Evolutionary conservation across 2,113 vertebrate species (phyloP).

Genomic region (Grammomys dolichurus): DNA sequence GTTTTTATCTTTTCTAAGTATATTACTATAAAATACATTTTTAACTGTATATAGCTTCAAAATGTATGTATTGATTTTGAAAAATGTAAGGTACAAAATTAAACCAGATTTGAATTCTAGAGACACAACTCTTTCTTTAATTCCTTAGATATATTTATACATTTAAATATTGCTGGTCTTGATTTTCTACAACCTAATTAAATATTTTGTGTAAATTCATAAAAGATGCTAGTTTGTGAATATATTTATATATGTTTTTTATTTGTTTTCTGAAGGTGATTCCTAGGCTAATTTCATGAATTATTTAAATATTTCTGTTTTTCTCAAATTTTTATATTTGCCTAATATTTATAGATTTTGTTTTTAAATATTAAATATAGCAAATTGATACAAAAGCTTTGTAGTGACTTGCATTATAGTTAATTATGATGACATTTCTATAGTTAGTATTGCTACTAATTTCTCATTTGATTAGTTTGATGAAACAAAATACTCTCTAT

Average conservation of each 20-base stretch:
- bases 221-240: no score
- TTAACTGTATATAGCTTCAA: not conserved
- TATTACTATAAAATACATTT: not conserved
- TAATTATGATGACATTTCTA: not conserved
- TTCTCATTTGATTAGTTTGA: not conserved
- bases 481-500: not conserved
- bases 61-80: not conserved
- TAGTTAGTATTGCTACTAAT: not conserved
- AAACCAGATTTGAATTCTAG: not conserved
- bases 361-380: not conserved
- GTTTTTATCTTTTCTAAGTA: not conserved
- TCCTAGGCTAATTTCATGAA: not conserved
- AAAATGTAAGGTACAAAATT: not conserved
- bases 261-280: not conserved
- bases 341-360: not conserved
- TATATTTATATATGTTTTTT: not conserved
- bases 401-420: not conserved
- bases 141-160: not conserved
- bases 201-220: not conserved
- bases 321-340: not conserved
- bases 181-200: not conserved
- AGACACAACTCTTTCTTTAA: not conserved
- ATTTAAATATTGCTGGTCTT: not conserved
- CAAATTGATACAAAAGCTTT: not conserved
- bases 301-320: not conserved